Evolutionary conservation across 2,113 vertebrate species (phyloP).

Genomic region (Tiliqua scincoides): DNA sequence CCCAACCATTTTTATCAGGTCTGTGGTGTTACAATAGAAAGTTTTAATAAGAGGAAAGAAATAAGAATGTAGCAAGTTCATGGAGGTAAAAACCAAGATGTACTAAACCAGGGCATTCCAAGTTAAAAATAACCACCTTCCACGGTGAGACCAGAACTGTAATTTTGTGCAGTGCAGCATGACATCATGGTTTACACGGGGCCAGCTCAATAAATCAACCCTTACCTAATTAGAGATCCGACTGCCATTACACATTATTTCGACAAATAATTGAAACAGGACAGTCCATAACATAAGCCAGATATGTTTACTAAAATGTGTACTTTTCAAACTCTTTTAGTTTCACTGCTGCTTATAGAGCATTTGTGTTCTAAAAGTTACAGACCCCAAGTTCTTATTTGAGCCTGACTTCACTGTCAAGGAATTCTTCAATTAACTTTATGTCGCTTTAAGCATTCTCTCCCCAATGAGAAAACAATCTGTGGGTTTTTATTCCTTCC

Average conservation of each 20-base stretch:
- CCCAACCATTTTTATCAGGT: slow-evolving; percentile 32
- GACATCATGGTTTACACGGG: slow-evolving; percentile 82
- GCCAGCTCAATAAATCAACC: slow-evolving; percentile 80
- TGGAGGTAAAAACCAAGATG: slow-evolving; percentile 66
- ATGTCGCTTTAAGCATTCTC: slow-evolving; percentile 77
- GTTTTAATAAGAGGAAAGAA: slow-evolving; percentile 55
- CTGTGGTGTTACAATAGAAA: slow-evolving; percentile 48
- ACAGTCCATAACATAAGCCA: slow-evolving; percentile 74
- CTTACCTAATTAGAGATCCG: slow-evolving; percentile 80
- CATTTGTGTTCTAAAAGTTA: slow-evolving; percentile 78
- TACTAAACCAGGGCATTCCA: slow-evolving; percentile 62
- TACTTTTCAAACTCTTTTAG: slow-evolving; percentile 69
- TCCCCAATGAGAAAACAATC: slow-evolving; percentile 80
- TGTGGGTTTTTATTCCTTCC: slow-evolving; percentile 74
- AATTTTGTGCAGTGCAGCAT: slow-evolving; percentile 78
- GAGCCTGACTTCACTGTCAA: slow-evolving; percentile 83
- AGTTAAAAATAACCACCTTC: slow-evolving; percentile 79
- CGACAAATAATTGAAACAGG: slow-evolving; percentile 76
- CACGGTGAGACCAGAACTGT: slow-evolving; percentile 74
- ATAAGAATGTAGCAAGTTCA: slow-evolving; percentile 57
- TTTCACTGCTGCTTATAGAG: slow-evolving; percentile 74
- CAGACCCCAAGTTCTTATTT: slow-evolving; percentile 72
- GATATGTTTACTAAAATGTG: slow-evolving; percentile 79
- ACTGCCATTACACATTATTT: slow-evolving; percentile 77
- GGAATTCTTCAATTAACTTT: slow-evolving; percentile 88